Conservation (phyloP, 2,113 vertebrate genomes). For the Semnopithecus entellus region DNA sequence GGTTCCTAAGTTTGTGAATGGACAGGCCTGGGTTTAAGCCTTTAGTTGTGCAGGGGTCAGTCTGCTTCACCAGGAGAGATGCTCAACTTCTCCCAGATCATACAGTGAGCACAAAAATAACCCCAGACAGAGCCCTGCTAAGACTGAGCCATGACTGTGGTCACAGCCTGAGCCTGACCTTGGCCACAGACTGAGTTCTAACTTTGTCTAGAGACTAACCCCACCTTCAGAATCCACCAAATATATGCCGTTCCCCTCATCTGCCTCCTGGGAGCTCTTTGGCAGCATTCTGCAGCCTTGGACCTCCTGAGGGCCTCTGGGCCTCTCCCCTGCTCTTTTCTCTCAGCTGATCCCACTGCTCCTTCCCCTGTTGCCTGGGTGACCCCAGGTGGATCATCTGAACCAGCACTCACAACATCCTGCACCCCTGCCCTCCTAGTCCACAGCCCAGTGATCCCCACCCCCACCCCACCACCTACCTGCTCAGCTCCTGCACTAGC, state of each 20-base stretch:
- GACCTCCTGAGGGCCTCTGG: not conserved
- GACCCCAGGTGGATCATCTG: not conserved
- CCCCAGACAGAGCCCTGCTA: not conserved
- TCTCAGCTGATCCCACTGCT: no score
- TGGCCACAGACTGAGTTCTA: not conserved
- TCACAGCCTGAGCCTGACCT: not conserved
- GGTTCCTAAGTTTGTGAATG: not conserved
- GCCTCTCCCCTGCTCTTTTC: not conserved
- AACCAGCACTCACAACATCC: not conserved
- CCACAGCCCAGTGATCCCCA: no score
- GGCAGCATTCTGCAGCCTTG: not conserved
- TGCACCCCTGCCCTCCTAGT: no score
- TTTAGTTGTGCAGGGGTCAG: not conserved
- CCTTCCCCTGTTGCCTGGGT: not conserved
- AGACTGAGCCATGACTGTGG: not conserved
- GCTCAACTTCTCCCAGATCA: not conserved
- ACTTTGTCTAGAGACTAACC: not conserved
- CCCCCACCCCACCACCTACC: not conserved
- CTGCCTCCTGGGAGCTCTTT: not conserved
- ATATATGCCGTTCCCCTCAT: fast-evolving
- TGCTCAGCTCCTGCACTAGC: no score
- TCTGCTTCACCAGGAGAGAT: not conserved
- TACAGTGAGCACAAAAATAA: not conserved
- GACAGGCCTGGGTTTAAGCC: not conserved
- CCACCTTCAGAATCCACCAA: not conserved